phyloP scores from a whole-genome alignment of 2,888 invertebrate genomes.

The Rhopalosiphum nymphaeae region DNA sequence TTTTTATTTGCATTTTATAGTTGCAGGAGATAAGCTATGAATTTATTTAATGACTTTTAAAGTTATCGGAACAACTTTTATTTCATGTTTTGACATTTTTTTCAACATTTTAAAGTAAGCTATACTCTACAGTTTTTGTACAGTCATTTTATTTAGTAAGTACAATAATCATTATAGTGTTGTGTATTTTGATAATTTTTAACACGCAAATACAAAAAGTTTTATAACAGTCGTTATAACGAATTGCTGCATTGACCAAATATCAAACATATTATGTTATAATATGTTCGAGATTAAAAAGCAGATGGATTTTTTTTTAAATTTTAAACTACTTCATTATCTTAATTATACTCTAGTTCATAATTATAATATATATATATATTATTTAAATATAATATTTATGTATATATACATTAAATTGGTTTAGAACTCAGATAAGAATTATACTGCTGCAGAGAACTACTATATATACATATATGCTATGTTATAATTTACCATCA shows the following conservation, averaged over 20 bases:
- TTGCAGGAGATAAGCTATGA: background rate
- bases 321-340: background rate
- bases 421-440: background rate
- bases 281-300: background rate
- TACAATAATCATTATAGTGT: background rate
- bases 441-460: background rate
- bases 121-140: background rate
- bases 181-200: background rate
- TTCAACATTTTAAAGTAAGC: background rate
- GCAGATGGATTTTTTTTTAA: background rate
- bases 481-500: background rate
- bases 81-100: background rate
- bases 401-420: background rate
- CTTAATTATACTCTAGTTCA: background rate
- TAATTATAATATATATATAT: background rate
- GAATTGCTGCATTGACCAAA: background rate
- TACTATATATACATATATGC: background rate
- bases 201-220: background rate
- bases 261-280: background rate
- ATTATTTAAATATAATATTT: background rate
- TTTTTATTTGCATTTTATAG: background rate
- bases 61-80: background rate
- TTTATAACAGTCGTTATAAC: background rate
- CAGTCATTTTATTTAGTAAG: background rate
- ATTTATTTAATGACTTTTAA: background rate